phyloP scores from a whole-genome alignment of 1,140 invertebrate genomes.

The Drosophila melanica region DNA sequence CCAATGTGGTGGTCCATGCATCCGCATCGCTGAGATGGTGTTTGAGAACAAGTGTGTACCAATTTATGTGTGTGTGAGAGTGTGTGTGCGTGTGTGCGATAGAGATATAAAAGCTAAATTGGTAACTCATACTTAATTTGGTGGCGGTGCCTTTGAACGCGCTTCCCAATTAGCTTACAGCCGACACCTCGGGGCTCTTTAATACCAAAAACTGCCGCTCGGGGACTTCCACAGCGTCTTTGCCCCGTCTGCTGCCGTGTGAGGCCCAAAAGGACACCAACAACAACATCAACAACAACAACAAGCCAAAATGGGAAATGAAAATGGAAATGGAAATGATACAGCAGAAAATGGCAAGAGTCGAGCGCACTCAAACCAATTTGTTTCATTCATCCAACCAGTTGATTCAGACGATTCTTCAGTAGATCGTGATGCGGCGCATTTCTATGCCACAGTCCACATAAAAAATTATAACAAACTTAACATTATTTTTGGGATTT shows the following conservation, averaged over 20 bases:
- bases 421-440: constrained; percentile 63
- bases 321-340: constrained; percentile 69
- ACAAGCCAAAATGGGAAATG: constrained; percentile 15
- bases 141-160: constrained; percentile 83
- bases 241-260: constrained; percentile 6
- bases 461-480: constrained; percentile 7
- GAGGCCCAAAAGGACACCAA: constrained; percentile 55
- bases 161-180: constrained; percentile 84
- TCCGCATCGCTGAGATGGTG: constrained; percentile 4
- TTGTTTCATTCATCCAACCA: constrained; percentile 69
- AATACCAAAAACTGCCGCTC: constrained; percentile 34
- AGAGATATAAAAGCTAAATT: constrained; percentile 84
- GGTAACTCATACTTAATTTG: constrained; percentile 84
- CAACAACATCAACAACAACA: constrained; percentile 1
- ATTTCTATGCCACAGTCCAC: constrained; percentile 49
- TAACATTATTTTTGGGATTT: constrained; percentile 20
- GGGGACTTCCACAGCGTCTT: constrained; percentile 32
- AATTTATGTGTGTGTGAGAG: constrained; percentile 14
- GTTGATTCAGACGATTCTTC: constrained; percentile 13
- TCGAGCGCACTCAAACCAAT: constrained; percentile 58
- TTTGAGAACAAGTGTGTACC: constrained; percentile 12
- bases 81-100: constrained; percentile 64
- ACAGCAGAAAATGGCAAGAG: constrained; percentile 61
- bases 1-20: constrained; percentile 54
- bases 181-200: constrained; percentile 78